These are phyloP conservation scores for Galeopsomyia nigrocyanea DNA, from an alignment of 2,888 invertebrate genomes.

Conservation along the genomic window DNA sequence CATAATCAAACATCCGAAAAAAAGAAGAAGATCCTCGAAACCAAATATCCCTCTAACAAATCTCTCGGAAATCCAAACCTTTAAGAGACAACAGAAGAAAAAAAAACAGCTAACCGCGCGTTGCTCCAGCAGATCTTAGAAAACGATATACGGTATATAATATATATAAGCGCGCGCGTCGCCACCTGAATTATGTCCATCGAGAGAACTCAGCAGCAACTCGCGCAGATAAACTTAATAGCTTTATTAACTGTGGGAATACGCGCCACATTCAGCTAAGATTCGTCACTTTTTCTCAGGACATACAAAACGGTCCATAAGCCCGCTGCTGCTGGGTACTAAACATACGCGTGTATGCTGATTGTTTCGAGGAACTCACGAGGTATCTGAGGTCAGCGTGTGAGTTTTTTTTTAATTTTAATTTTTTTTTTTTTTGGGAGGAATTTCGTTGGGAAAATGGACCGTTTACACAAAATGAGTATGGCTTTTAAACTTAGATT, in stretches of 20 bases:
- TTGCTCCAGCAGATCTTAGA: no score
- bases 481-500: no score
- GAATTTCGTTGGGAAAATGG: slow-evolving; percentile 38
- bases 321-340: slow-evolving; percentile 13
- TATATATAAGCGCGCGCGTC: no score
- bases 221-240: slow-evolving; percentile 64
- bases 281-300: slow-evolving; percentile 25
- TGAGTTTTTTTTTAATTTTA: no score
- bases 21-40: slow-evolving; percentile 38
- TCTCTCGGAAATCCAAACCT: no score
- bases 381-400: neutral
- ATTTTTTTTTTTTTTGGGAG: neutral
- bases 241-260: slow-evolving; percentile 67
- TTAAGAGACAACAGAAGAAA: no score
- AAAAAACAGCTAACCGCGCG: no score
- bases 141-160: no score
- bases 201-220: slow-evolving; percentile 28
- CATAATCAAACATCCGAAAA: slow-evolving; percentile 53
- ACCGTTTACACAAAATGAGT: neutral
- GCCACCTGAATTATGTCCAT: slow-evolving; percentile 64
- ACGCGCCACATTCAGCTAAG: slow-evolving; percentile 34
- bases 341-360: slow-evolving; percentile 25
- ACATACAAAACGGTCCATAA: neutral
- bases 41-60: no score
- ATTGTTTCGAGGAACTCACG: slow-evolving; percentile 39